These are phyloP conservation scores for Holothuria leucospilota DNA, from an alignment of 53 echinoderm and acorn worm genomes.

Conservation along the genomic window DNA sequence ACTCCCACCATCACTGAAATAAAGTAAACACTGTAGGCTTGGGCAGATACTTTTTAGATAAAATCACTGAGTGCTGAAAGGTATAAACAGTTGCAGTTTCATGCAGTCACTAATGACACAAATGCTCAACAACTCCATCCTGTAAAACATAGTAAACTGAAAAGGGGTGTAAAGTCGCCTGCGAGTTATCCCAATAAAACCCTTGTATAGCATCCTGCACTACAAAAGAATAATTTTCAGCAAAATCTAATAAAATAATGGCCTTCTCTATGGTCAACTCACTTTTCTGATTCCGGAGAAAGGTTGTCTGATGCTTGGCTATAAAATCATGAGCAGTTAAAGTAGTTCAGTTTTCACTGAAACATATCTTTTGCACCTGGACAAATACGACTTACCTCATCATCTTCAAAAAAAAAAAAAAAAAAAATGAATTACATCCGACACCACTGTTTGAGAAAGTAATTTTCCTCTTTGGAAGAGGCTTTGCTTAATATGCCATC, in stretches of 20 bases:
- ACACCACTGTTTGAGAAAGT: too few species aligned
- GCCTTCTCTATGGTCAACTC: constrained; percentile 29
- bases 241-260: constrained; percentile 2
- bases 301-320: constrained; percentile 42
- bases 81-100: not conserved
- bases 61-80: not conserved
- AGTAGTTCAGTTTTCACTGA: too few species aligned
- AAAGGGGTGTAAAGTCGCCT: not conserved
- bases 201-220: constrained; percentile 34
- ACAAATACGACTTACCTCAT: too few species aligned
- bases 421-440: too few species aligned
- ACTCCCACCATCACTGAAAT: constrained; percentile 64
- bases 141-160: not conserved
- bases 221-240: constrained; percentile 25
- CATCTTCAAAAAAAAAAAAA: too few species aligned
- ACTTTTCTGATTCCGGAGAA: constrained; percentile 34
- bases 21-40: not conserved
- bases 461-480: too few species aligned
- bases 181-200: constrained; percentile 40
- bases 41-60: constrained; percentile 11
- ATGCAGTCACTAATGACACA: constrained; percentile 23
- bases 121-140: not conserved
- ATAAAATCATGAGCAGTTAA: constrained; percentile 32
- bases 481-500: too few species aligned
- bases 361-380: too few species aligned